Evolutionary conservation across 2,797 vertebrate genomes (phyloP).

Genomic region (Parauchenoglanis punctatus): DNA sequence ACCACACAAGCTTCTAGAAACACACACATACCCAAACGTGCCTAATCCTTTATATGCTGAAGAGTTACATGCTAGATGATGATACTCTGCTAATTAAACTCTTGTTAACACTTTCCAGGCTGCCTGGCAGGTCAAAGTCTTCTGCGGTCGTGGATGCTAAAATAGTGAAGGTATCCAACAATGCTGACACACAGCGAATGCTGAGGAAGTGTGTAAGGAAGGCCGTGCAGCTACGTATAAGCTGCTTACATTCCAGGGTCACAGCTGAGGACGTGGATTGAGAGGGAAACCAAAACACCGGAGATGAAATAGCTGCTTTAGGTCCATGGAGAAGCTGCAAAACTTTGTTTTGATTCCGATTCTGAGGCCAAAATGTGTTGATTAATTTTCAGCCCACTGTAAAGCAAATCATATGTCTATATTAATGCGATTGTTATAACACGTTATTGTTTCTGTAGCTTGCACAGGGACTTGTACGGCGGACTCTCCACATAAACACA

Average conservation of each 20-base stretch:
- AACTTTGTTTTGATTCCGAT: neutral
- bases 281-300: neutral
- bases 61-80: neutral
- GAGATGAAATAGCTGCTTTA: neutral
- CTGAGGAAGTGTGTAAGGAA: slow-evolving; percentile 34
- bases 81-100: slow-evolving; percentile 39
- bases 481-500: neutral
- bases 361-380: neutral
- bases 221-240: slow-evolving; percentile 20
- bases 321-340: neutral
- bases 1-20: slow-evolving; percentile 30
- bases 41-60: slow-evolving; percentile 39
- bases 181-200: neutral
- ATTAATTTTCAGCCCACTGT: neutral
- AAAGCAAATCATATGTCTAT: neutral
- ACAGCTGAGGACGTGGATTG: slow-evolving; percentile 12
- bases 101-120: slow-evolving; percentile 40
- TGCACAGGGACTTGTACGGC: neutral
- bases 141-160: neutral
- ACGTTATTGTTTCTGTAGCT: neutral
- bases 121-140: neutral
- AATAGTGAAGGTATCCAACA: neutral
- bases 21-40: slow-evolving; percentile 32
- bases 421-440: neutral
- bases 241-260: slow-evolving; percentile 50